Conservation (phyloP, 2,888 invertebrate genomes). For the Nephrocerus scutellatus region DNA sequence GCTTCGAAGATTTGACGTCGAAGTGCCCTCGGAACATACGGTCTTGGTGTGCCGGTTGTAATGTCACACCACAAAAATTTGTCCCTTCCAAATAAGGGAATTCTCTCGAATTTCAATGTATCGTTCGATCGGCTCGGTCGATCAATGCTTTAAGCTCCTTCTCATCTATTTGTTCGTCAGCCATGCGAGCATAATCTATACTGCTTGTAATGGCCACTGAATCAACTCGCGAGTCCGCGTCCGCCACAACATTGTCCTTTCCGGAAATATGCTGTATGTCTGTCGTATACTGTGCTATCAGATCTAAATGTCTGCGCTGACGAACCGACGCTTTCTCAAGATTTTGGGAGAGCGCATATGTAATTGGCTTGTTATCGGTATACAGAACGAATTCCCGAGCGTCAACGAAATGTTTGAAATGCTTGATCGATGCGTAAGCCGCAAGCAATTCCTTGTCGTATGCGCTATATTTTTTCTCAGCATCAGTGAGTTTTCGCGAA, state of each 20-base stretch:
- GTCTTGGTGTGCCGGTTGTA: too few relatives aligned
- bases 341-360: conserved; percentile 5
- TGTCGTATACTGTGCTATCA: conserved; percentile 8
- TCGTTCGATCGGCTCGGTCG: too few relatives aligned
- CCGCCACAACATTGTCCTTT: conserved; percentile 2
- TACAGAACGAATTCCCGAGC: conserved; percentile 5
- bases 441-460: conserved; percentile 18
- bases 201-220: not conserved
- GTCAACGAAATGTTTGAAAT: conserved; percentile 15
- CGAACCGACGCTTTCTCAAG: conserved; percentile 5
- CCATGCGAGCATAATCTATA: conserved; percentile 1
- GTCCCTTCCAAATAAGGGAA: too few relatives aligned
- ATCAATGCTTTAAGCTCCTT: too few relatives aligned
- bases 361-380: conserved; percentile 7
- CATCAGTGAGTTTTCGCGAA: conserved; percentile 10
- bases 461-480: conserved; percentile 14
- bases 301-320: conserved; percentile 2
- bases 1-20: too few relatives aligned
- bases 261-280: conserved; percentile 1
- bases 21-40: too few relatives aligned
- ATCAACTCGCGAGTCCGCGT: conserved; percentile 1
- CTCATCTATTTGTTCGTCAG: conserved; percentile 2
- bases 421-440: conserved; percentile 13
- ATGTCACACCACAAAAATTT: too few relatives aligned
- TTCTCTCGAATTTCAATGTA: too few relatives aligned